phyloP scores from a whole-genome alignment of 1,140 invertebrate species.

The Diorhabda carinulata region DNA sequence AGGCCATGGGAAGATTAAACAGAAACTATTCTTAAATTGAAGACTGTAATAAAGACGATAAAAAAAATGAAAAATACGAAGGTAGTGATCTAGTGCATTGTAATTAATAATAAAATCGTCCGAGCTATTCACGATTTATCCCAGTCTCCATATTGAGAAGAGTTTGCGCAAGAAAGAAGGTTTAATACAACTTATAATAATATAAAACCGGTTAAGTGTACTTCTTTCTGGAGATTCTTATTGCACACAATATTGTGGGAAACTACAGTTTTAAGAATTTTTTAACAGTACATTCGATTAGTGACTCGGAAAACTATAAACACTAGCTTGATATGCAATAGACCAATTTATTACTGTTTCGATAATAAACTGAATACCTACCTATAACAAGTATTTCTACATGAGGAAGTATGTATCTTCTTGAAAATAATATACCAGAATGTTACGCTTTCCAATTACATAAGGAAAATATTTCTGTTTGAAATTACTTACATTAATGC shows the following conservation, averaged over 20 bases:
- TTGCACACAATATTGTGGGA: conserved; percentile 39
- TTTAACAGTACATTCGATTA: conserved; percentile 29
- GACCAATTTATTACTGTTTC: not conserved
- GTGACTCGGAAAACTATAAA: conserved; percentile 24
- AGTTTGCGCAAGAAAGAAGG: conserved; percentile 26
- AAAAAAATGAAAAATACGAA: conserved; percentile 11
- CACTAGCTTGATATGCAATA: not conserved
- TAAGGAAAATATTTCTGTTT: conserved; percentile 8
- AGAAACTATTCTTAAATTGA: conserved; percentile 12
- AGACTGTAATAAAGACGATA: conserved; percentile 10
- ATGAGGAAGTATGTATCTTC: conserved; percentile 38
- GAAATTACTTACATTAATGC: conserved; percentile 1
- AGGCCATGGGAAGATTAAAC: conserved; percentile 12
- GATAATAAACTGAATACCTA: conserved; percentile 16
- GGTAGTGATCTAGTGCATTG: conserved; percentile 9
- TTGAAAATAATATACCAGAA: conserved; percentile 31
- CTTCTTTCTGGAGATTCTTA: conserved; percentile 30
- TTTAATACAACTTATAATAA: conserved; percentile 28
- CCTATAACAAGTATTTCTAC: conserved; percentile 34
- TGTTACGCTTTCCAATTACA: conserved; percentile 45
- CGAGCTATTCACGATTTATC: conserved; percentile 13
- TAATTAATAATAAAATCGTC: conserved; percentile 24
- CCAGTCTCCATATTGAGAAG: conserved; percentile 20
- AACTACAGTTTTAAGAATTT: conserved; percentile 31
- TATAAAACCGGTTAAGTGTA: conserved; percentile 39